Base-by-base conservation (phyloP, 2,888 invertebrate genomes). In the Hyposoter dolosus region DNA sequence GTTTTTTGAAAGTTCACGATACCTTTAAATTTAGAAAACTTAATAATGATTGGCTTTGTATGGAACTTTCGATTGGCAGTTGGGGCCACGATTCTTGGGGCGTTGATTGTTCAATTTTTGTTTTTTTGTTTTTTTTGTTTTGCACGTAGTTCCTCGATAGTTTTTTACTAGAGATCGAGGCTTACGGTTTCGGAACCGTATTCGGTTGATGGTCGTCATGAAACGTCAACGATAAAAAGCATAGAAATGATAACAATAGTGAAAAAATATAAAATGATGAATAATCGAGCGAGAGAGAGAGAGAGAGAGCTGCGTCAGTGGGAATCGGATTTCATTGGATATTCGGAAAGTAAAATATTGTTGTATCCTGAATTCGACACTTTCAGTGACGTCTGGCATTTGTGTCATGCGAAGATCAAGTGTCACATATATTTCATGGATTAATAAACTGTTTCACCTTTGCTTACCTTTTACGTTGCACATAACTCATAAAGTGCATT, bases 361-460 rank as follows among this genome's bases (percentile, higher is more conserved):
- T 19, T 35, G 53, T 19, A 66, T 69, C 60, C 12, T 9, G 23
- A 71, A 50, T 50, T 43, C 40, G 45, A 60, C 28, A 60, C 47
- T 53, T 4, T 35, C 40, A 19, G 65, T 40, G 78, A 75, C 53
- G 45, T 43, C 60, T 28, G 65, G 40, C 40, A 47, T 60, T 28
- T 23, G 40, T 28, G 23, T 40, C 69, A 43, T 35, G 43, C 17
- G n/a, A 56, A 53, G 32, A 50, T 72, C 77, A 56, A 66, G 76
- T n/a, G 68, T 82, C 72, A 80, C 72, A 68, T 82, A 68, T 82
- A 77, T 56, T 81, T 79, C 83, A 53, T 83, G 87, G 89, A 91
- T 91, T 91, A 90, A 90, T 91, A 90, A 91, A 91, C 89, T 90
- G 81, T 85, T 74, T 65, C 81, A 77, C 43, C 82, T 50, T 63